Conservation (phyloP, 2,113 vertebrate genomes). For the Acanthisitta chloris region DNA sequence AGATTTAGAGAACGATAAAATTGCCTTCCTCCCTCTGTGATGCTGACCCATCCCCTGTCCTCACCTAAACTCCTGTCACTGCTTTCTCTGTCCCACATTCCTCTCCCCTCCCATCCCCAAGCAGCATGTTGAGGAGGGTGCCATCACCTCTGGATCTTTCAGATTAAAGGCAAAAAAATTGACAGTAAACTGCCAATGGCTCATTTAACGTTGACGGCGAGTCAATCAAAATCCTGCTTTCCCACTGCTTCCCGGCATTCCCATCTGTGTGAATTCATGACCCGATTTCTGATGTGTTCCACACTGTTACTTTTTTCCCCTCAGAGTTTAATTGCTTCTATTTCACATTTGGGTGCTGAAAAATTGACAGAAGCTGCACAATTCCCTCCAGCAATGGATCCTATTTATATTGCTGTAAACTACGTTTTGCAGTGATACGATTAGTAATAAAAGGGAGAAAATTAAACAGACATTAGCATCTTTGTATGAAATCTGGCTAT, state of each 20-base stretch:
- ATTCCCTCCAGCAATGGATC: slow-evolving; percentile 69
- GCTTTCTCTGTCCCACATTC: neutral
- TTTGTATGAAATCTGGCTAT: slow-evolving; percentile 38
- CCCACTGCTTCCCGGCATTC: slow-evolving; percentile 64
- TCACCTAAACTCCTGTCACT: neutral
- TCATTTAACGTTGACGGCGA: slow-evolving; percentile 69
- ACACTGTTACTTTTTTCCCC: slow-evolving; percentile 68
- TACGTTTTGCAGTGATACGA: slow-evolving; percentile 65
- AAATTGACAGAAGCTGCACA: slow-evolving; percentile 70
- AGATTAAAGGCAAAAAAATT: slow-evolving; percentile 65
- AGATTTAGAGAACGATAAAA: neutral
- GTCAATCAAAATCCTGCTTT: slow-evolving; percentile 68
- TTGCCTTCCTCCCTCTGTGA: neutral
- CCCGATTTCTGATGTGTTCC: slow-evolving; percentile 72
- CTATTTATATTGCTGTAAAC: slow-evolving; percentile 72
- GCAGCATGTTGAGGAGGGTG: neutral
- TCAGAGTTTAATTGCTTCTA: slow-evolving; percentile 73
- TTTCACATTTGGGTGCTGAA: slow-evolving; percentile 73
- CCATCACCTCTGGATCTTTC: slow-evolving; percentile 47
- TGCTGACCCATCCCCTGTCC: neutral
- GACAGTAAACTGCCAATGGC: slow-evolving; percentile 64
- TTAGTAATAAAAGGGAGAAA: slow-evolving; percentile 70
- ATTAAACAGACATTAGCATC: slow-evolving; percentile 62
- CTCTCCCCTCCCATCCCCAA: neutral
- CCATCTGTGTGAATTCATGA: slow-evolving; percentile 74